These are phyloP conservation scores for Ctenodactylus gundi DNA, from an alignment of 2,113 vertebrate species.

Conservation along the genomic window DNA sequence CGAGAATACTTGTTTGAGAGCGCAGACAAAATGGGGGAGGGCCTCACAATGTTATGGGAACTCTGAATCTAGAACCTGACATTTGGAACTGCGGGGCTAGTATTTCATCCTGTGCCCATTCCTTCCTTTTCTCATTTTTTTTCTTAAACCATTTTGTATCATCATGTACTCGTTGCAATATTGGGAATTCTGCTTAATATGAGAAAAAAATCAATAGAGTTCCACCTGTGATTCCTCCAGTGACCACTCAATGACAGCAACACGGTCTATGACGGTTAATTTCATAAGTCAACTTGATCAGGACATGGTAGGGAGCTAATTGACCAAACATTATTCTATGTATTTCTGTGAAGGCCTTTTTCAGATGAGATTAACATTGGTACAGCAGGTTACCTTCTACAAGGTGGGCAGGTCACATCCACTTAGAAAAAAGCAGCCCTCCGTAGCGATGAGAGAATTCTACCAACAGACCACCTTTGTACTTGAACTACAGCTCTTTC, in stretches of 20 bases:
- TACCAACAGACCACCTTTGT: not conserved
- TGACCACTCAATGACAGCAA: not conserved
- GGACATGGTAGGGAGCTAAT: not conserved
- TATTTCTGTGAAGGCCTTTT: not conserved
- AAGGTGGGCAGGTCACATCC: not conserved
- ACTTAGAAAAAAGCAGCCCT: not conserved
- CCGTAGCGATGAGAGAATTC: not conserved
- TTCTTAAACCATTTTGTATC: not conserved
- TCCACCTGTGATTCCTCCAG: not conserved
- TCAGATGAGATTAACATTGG: not conserved
- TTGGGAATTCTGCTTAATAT: not conserved
- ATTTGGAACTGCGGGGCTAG: not conserved
- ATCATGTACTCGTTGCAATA: not conserved
- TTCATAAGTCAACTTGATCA: not conserved
- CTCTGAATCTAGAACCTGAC: not conserved
- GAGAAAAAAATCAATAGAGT: not conserved
- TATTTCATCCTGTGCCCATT: not conserved
- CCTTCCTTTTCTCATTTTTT: accelerated
- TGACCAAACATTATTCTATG: not conserved
- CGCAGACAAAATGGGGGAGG: not conserved
- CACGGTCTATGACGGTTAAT: not conserved
- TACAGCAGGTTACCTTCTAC: not conserved
- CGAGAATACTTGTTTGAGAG: not conserved
- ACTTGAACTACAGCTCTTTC: not conserved
- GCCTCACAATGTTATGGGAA: not conserved